Evolutionary conservation across 2,888 invertebrate genomes (phyloP), one percentile per base, ranked within the genome.

Genomic region (Drosophila greeni): DNA sequence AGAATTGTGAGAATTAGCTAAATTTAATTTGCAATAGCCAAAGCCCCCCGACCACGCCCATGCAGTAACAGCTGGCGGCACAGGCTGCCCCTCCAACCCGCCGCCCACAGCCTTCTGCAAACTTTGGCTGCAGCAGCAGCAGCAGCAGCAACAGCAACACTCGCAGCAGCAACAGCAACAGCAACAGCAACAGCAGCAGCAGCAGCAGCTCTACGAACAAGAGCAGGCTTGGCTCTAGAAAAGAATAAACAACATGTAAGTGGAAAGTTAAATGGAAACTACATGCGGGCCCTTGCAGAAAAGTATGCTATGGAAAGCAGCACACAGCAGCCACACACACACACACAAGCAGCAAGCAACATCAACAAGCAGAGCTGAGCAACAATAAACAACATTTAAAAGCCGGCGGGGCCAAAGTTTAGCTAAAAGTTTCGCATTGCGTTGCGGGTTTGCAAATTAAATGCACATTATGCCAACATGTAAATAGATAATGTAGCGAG

Each of bases 1-100:
- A 72, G 93, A 93, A 88, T 91, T 93, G 85, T 92, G 87, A 86
- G 87, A 87, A 82, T 86, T 86, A 86, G 86, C 85, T 78, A 86
- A 86, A 85, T 86, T 86, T 82, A 87, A 86, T 87, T 75, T 84
- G 76, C 80, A 79, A 79, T 78, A 82, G 84, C 81, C 79, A 79
- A 74, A 64, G 70, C 64, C 75, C 80, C 70, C 75, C 78, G 81
- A 53, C 70, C 74, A 64, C 47, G 70, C 57, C 55, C 70, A 60
- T 69, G 48, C 66, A 64, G 45, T 55, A 66, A 37, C 66, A 69
- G 31, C 72, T 62, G 24, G 53, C 66, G 64, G 20, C 64, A 53
- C 45, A 61, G 60, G 37, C 72, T 58, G 52, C 66, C 48, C 74
- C 54, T 73, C 80, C 43, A 83, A 85, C 23, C 86, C 86, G 53